These are phyloP conservation scores for Copidosoma aretas DNA, from an alignment of 2,888 invertebrate genomes.

Conservation along the genomic window DNA sequence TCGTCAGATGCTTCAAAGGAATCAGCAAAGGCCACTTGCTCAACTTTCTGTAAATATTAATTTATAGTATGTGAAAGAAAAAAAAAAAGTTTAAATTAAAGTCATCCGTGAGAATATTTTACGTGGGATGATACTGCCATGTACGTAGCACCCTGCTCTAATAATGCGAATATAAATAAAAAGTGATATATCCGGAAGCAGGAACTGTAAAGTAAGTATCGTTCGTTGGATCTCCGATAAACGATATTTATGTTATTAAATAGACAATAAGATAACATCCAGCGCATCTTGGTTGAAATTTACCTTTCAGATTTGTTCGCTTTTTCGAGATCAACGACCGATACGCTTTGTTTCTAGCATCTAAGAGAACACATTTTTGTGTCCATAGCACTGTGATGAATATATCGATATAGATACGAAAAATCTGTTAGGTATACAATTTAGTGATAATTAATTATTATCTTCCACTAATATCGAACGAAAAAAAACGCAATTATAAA, in stretches of 20 bases:
- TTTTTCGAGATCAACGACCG: conserved; percentile 33
- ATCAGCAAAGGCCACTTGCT: conserved; percentile 51
- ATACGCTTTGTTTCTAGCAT: conserved; percentile 34
- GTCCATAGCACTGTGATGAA: conserved; percentile 64
- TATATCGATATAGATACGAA: conserved; percentile 52
- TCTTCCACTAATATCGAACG: conserved; percentile 55
- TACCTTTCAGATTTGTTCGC: conserved; percentile 23
- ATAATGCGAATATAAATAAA: conserved; percentile 33
- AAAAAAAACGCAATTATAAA: conserved; percentile 51
- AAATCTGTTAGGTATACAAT: conserved; percentile 50
- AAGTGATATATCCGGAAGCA: conserved; percentile 49
- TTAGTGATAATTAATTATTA: conserved; percentile 53
- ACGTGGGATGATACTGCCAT: conserved; percentile 60
- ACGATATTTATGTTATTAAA: conserved; percentile 38
- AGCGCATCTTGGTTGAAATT: conserved; percentile 34
- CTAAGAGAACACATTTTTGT: conserved; percentile 61
- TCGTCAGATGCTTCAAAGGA: conserved; percentile 34
- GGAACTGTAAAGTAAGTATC: conserved; percentile 34
- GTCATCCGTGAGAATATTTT: conserved; percentile 50
- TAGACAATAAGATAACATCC: conserved; percentile 41
- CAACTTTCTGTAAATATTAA: conserved; percentile 42
- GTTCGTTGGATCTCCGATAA: conserved; percentile 41
- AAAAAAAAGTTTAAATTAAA: conserved; percentile 9
- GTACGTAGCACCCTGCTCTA: conserved; percentile 55
- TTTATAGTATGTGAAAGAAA: conserved; percentile 29